Evolutionary conservation across 2,888 invertebrate genomes (phyloP), one percentile per base, ranked within the genome.

Genomic region (Eucera pruinosa): DNA sequence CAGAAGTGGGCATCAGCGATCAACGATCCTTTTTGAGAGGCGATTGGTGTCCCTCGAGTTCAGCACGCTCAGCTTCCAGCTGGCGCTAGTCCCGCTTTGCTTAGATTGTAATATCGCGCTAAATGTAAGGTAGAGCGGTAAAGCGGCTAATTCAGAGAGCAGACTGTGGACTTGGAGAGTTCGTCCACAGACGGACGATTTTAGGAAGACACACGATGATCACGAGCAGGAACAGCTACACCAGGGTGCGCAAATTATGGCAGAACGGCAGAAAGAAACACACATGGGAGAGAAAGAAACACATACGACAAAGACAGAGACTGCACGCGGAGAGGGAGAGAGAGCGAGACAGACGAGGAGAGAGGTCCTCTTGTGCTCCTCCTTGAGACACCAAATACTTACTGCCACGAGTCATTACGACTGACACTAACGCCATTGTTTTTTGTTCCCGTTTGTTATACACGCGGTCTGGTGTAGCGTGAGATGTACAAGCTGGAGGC

Each of bases 401-500:
- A 77, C 68, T 79, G 83, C 81, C 79, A 79, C 81, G 74, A 78
- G 78, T 71, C 70, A 64, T 75, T 75, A 81, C 74, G 80, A 64
- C 78, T 74, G 70, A 84, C 82, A 85, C 85, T 85, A 85, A 85
- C 85, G 67, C 74, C 69, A 55, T 80, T 83, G 78, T 85, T 85
- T 83, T 94, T 94, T 93, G 94, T 95, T 94, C 94, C 94, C 94
- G 94, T 94, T 90, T 89, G 89, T 90, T 89, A 82, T 88, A 88
- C 86, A 87, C 89, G 87, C 93, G 87, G 93, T 94, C 93, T 93
- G 83, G 81, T 93, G 93, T 95, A 98, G 98, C 97, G 98, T 95
- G 98, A 98, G 95, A 97, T 97, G 93, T 98, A 98, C 96, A 97
- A 97, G 95, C 95, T 98, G 96, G 97, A 97, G 95, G 98, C 98